Evolutionary conservation across 2,888 invertebrate genomes (phyloP).

Genomic region (Apeira syringaria): DNA sequence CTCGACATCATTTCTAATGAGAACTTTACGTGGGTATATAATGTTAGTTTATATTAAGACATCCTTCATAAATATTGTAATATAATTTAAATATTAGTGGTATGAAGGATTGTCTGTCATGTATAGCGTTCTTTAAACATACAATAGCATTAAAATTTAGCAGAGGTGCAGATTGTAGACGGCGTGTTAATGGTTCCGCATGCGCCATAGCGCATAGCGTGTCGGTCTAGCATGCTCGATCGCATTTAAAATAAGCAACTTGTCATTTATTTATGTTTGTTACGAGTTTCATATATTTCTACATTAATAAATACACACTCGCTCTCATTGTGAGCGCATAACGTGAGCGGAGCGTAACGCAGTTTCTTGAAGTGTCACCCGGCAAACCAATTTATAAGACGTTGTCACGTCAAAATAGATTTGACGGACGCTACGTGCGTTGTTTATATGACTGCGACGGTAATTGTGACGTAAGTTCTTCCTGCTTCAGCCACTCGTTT

Average conservation of each 20-base stretch:
- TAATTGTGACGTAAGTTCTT: too few relatives aligned
- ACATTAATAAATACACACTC: too few relatives aligned
- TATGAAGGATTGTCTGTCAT: constrained; percentile 23
- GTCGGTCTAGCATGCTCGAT: constrained; percentile 11
- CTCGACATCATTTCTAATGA: constrained; percentile 2
- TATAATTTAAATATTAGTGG: constrained; percentile 26
- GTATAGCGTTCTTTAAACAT: constrained; percentile 28
- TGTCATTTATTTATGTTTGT: constrained; percentile 2
- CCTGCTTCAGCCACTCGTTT: too few relatives aligned
- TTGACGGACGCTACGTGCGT: too few relatives aligned
- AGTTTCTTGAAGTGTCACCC: too few relatives aligned
- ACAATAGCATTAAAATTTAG: constrained; percentile 48
- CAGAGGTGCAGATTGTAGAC: constrained; percentile 42
- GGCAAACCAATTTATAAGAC: too few relatives aligned
- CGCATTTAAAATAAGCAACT: constrained; percentile 11
- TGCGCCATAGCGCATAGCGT: constrained; percentile 13
- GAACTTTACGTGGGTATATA: constrained; percentile 1
- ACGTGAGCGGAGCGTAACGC: too few relatives aligned
- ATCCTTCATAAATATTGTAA: constrained; percentile 37
- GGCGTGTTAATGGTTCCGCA: constrained; percentile 32
- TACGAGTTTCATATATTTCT: constrained; percentile 12
- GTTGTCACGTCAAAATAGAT: too few relatives aligned
- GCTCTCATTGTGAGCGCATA: too few relatives aligned
- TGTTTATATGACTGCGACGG: too few relatives aligned
- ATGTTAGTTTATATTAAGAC: constrained; percentile 25